These are phyloP conservation scores for Dryobotodes eremita DNA, from an alignment of 2,888 invertebrate genomes.

Conservation along the genomic window DNA sequence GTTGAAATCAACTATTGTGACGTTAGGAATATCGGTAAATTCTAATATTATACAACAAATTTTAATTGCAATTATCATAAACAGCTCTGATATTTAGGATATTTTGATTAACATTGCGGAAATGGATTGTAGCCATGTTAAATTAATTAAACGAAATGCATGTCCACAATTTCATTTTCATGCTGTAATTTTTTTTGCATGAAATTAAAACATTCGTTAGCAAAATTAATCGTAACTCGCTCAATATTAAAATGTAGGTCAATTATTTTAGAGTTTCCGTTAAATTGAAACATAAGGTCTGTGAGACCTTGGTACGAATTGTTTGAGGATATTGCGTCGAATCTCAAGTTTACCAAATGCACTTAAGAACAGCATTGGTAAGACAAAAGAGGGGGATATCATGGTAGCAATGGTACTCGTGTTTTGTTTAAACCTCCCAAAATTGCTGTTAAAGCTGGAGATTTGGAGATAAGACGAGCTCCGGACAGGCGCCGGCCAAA, in stretches of 20 bases:
- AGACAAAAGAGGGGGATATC: slow-evolving; percentile 25
- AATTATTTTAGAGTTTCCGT: slow-evolving; percentile 47
- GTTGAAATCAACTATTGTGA: slow-evolving; percentile 36
- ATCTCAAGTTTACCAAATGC: slow-evolving; percentile 19
- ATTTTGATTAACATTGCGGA: slow-evolving; percentile 26
- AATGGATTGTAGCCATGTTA: slow-evolving; percentile 34
- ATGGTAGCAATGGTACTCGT: slow-evolving; percentile 41
- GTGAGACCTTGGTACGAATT: slow-evolving; percentile 40
- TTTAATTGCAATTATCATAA: slow-evolving; percentile 16
- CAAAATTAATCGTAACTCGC: slow-evolving; percentile 30
- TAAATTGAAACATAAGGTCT: slow-evolving; percentile 45
- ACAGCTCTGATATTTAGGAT: slow-evolving; percentile 1
- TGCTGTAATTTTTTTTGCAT: slow-evolving; percentile 32
- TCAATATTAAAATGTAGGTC: slow-evolving; percentile 57
- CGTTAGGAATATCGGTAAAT: slow-evolving; percentile 19
- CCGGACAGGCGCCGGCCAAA: slow-evolving; percentile 39
- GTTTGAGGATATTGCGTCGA: slow-evolving; percentile 22
- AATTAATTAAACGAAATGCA: slow-evolving; percentile 39
- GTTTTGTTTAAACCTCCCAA: slow-evolving; percentile 56
- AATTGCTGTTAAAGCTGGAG: slow-evolving; percentile 52
- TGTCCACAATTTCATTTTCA: slow-evolving; percentile 23
- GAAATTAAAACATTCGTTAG: slow-evolving; percentile 31
- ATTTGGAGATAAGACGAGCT: slow-evolving; percentile 60
- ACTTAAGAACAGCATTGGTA: slow-evolving; percentile 28
- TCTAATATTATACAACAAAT: slow-evolving; percentile 3